Percentiles rank a stretch among this genome's conserved stretches.
Evolutionary conservation across 1,140 invertebrate genomes (phyloP).

Genomic region (Pseudoatta argentina): DNA sequence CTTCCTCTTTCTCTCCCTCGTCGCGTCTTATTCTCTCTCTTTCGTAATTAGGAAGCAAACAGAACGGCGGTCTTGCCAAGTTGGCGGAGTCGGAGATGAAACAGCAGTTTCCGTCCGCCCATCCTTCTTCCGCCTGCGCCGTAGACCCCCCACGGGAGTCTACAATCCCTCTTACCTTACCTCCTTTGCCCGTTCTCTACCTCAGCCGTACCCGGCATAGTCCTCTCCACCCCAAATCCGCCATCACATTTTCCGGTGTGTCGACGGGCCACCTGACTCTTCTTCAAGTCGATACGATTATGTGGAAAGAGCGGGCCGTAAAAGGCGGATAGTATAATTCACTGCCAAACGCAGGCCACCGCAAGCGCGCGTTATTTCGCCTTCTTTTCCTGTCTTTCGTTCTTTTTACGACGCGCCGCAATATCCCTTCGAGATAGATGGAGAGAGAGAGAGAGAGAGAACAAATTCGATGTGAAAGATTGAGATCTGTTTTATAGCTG

Average conservation of each 20-base stretch:
- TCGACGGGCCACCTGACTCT: slow-evolving; percentile 64
- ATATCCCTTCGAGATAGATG: not conserved
- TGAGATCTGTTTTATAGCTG: slow-evolving; percentile 20
- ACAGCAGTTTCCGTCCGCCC: slow-evolving; percentile 79
- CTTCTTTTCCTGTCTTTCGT: slow-evolving; percentile 26
- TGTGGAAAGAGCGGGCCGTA: slow-evolving; percentile 29
- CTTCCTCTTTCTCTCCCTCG: slow-evolving; percentile 19
- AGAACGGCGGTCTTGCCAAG: slow-evolving; percentile 80
- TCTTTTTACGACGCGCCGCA: slow-evolving; percentile 40
- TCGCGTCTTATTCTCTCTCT: slow-evolving; percentile 72
- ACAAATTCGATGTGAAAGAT: slow-evolving; percentile 15
- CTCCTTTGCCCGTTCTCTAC: not conserved
- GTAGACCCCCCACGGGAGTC: slow-evolving; percentile 34
- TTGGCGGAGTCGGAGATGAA: slow-evolving; percentile 81
- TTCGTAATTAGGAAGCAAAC: slow-evolving; percentile 82
- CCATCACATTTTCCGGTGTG: slow-evolving; percentile 50
- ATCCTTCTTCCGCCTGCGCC: slow-evolving; percentile 70
- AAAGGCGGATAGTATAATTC: slow-evolving; percentile 71
- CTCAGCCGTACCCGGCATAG: not conserved
- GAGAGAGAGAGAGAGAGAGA: not conserved
- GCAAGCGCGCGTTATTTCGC: slow-evolving; percentile 35
- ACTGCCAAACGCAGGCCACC: slow-evolving; percentile 66
- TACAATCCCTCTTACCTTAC: slow-evolving; percentile 2
- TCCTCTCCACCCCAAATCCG: slow-evolving; percentile 28
- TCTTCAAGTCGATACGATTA: slow-evolving; percentile 48